These are phyloP conservation scores for Numida meleagris DNA, from an alignment of 2,113 vertebrate genomes.

Conservation along the genomic window DNA sequence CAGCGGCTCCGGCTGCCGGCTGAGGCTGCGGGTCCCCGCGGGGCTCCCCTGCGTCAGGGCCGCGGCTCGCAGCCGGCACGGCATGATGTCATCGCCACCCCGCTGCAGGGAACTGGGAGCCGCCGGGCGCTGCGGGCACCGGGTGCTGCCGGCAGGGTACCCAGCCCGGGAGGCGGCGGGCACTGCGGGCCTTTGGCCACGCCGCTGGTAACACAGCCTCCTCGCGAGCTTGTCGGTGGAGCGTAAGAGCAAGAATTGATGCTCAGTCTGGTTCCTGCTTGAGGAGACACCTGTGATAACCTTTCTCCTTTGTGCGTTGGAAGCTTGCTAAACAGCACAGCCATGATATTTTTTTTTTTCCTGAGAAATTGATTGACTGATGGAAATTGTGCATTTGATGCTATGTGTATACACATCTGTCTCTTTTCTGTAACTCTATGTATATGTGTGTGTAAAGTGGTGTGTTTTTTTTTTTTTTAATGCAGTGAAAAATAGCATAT, in stretches of 20 bases:
- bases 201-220: too few species aligned
- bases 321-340: background rate
- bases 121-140: background rate
- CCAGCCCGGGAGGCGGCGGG: too few species aligned
- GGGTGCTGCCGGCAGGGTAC: background rate
- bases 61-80: background rate
- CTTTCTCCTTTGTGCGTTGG: background rate
- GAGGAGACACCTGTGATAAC: background rate
- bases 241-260: background rate
- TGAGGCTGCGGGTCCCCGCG: background rate
- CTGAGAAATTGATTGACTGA: background rate
- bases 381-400: background rate
- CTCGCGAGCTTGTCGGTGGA: background rate
- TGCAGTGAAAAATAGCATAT: background rate
- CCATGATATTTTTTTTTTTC: background rate
- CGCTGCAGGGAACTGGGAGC: constrained; percentile 47
- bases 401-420: background rate
- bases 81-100: constrained; percentile 72
- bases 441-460: background rate
- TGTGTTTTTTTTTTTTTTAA: background rate
- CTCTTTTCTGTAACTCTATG: background rate
- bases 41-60: constrained; percentile 8
- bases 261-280: background rate
- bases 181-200: too few species aligned
- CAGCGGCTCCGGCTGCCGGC: background rate